Evolutionary conservation across 2,113 vertebrate genomes (phyloP), one percentile per base, ranked within the genome.

Genomic region (Illadopsis cleaveri): DNA sequence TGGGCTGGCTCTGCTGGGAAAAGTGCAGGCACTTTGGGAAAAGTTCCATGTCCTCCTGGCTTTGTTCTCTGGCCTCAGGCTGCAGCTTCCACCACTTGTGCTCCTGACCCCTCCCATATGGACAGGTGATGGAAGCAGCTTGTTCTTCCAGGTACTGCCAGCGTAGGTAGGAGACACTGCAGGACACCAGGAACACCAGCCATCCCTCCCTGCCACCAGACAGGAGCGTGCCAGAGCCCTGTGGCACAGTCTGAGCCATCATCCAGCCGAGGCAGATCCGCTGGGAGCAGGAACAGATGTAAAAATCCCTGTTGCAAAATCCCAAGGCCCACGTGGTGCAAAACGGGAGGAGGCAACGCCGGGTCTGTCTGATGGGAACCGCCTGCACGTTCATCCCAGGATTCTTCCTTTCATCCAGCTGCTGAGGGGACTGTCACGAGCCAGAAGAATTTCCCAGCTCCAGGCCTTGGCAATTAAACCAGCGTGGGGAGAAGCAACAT

Each of bases 381-480:
- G 2, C 40, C 62, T 31, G 56, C 44, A 35, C 4, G 3, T 25
- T 23, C 40, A 60, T 44, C 77, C 79, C 4, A 2, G 86, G 54
- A 28, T 44, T 71, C 61, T 16, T 58, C 8, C 81, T 78, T 86
- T 72, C 61, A 44, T 60, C 94, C 56, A 64, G 82, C 61, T 65
- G 57, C 70, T 53, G 51, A 23, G 15, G 37, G 48, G 53, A 60
- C 27, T 42, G 40, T 68, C 90, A 44, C 0, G 1, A 79, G 86
- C 51, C 35, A 22, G 75, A 90, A 27, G 48, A 62, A 78, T 65
- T 69, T 82, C 69, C 71, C 95, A 78, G 75, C 90, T 90, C 90
- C 62, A 22, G 27, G n/a, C 60, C 66, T 69, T 61, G 82, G 95
- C 62, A 82, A 38, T 57, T 28, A 77, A 47, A 51, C 0, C 16